These are phyloP conservation scores for Eudemis profundana DNA, from an alignment of 2,888 invertebrate genomes.

Conservation along the genomic window DNA sequence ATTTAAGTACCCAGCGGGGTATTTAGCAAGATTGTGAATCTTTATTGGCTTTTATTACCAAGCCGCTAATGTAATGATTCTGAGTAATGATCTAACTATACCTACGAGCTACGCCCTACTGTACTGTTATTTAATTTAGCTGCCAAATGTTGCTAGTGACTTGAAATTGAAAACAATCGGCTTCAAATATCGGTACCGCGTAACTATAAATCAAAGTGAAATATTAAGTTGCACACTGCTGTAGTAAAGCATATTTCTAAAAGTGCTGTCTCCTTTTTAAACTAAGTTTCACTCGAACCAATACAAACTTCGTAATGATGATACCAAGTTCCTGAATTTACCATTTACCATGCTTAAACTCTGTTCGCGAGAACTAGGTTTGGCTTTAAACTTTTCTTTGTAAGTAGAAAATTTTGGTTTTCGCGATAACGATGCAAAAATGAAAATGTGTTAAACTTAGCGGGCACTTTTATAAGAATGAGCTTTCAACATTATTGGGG, in stretches of 20 bases:
- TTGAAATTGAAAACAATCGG: too few species aligned
- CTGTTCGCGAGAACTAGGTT: conserved; percentile 6
- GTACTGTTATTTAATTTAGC: too few species aligned
- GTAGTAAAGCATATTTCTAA: too few species aligned
- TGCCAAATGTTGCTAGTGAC: too few species aligned
- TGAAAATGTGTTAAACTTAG: conserved; percentile 23
- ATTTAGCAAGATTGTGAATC: not conserved
- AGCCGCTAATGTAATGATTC: not conserved
- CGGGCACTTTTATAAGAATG: conserved; percentile 20
- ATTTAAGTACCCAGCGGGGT: conserved; percentile 15
- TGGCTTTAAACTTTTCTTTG: conserved; percentile 24
- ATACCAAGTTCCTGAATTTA: conserved; percentile 28
- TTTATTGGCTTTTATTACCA: conserved; percentile 10
- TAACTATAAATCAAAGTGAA: too few species aligned
- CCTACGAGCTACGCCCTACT: too few species aligned
- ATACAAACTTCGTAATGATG: conserved; percentile 24
- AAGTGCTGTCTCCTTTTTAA: not conserved
- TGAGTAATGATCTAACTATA: conserved; percentile 1
- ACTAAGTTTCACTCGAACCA: conserved; percentile 5
- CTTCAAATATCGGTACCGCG: too few species aligned
- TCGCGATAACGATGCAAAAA: conserved; percentile 23
- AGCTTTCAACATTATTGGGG: conserved; percentile 31
- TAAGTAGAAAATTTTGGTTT: conserved; percentile 18
- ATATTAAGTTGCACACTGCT: too few species aligned
- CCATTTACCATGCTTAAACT: conserved; percentile 27